Evolutionary conservation across 2,113 vertebrate genomes (phyloP).

Genomic region (Leucopternis melanops): DNA sequence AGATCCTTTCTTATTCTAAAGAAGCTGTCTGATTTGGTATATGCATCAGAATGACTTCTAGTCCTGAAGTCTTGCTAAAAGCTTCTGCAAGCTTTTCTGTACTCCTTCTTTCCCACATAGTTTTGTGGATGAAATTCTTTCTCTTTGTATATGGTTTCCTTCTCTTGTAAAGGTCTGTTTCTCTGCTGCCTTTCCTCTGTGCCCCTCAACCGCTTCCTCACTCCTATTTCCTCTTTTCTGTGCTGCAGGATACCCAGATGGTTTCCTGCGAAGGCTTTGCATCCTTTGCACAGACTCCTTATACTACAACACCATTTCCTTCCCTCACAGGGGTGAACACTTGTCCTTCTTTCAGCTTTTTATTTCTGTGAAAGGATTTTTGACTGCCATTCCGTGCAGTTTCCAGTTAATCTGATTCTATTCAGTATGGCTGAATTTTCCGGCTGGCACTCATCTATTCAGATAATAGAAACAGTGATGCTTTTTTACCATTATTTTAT

Average conservation of each 20-base stretch:
- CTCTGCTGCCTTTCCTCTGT: constrained; percentile 30
- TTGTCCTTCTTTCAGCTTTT: constrained; percentile 8
- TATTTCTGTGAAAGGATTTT: neutral
- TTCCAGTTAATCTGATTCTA: neutral
- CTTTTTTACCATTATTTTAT: neutral
- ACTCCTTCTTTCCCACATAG: neutral
- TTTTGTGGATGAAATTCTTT: neutral
- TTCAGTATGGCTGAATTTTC: neutral
- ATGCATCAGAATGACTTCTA: neutral
- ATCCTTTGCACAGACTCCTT: constrained; percentile 41
- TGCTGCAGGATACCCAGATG: constrained; percentile 55
- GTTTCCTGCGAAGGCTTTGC: constrained; percentile 53
- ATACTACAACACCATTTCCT: constrained; percentile 41
- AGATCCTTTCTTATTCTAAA: neutral
- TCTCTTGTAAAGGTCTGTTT: neutral
- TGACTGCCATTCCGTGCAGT: neutral
- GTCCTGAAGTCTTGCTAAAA: neutral
- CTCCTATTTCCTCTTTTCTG: constrained; percentile 49
- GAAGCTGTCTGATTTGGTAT: neutral
- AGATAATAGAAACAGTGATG: neutral
- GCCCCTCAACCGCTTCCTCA: constrained; percentile 34
- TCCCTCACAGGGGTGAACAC: neutral
- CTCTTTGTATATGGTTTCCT: constrained; percentile 8
- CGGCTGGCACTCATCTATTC: neutral
- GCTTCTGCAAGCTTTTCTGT: neutral